A percentile compares a stretch with the other conserved stretches of the same genome.
phyloP scores from a whole-genome alignment of 2,888 invertebrate genomes.

The Macrosiphum euphorbiae region DNA sequence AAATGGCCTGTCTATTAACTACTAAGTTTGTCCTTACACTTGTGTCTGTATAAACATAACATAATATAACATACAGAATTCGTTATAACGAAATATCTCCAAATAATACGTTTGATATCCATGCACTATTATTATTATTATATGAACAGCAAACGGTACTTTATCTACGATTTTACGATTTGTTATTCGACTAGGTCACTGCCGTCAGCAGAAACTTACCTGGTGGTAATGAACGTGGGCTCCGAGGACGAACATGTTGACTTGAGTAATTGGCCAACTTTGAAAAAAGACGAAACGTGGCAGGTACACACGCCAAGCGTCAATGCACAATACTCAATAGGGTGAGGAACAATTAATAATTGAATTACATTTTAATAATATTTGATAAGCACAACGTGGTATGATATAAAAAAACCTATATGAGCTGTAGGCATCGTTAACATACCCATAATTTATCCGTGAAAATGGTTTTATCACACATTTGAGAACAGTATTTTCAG shows the following conservation, averaged over 20 bases:
- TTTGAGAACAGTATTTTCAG: not conserved
- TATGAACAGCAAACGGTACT: not conserved
- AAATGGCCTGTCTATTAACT: not conserved
- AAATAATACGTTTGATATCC: not conserved
- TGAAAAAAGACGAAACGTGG: conserved; percentile 22
- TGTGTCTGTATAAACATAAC: not conserved
- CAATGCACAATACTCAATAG: conserved; percentile 61
- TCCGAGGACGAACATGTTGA: conserved; percentile 73
- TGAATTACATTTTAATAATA: not conserved
- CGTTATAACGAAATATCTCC: not conserved
- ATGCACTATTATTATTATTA: not conserved
- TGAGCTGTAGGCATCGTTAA: not conserved
- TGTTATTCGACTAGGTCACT: conserved; percentile 1
- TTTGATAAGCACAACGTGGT: not conserved
- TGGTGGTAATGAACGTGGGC: conserved; percentile 76
- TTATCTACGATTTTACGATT: not conserved
- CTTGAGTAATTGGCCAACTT: conserved; percentile 69
- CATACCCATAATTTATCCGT: not conserved
- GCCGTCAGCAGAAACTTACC: conserved; percentile 66
- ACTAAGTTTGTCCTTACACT: not conserved
- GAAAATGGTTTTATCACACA: not conserved
- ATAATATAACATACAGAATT: too few species aligned
- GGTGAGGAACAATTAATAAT: conserved; percentile 54
- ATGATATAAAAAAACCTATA: not conserved
- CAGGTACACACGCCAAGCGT: conserved; percentile 65